Evolutionary conservation across 2,113 vertebrate species (phyloP).

Genomic region (Poicephalus gulielmi): DNA sequence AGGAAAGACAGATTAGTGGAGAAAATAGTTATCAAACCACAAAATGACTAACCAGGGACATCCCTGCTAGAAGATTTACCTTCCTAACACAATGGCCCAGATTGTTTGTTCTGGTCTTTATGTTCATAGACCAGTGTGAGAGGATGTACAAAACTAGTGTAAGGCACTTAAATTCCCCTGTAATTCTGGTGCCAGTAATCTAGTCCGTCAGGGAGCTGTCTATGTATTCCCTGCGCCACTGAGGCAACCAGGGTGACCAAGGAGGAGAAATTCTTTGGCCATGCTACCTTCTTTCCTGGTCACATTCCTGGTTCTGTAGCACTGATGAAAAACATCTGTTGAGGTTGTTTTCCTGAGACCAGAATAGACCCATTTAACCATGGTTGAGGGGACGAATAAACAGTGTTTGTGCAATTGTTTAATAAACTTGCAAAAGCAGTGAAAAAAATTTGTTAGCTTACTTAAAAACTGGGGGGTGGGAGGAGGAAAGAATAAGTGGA

Average conservation of each 20-base stretch:
- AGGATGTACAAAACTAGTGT: not conserved
- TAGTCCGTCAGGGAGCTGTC: not conserved
- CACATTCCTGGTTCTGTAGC: not conserved
- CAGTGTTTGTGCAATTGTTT: constrained; percentile 4
- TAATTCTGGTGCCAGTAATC: not conserved
- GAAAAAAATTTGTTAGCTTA: not conserved
- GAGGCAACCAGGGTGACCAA: not conserved
- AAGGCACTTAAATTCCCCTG: not conserved
- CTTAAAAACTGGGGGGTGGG: not conserved
- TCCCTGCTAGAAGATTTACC: constrained; percentile 13
- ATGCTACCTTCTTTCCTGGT: not conserved
- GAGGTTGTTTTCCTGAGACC: not conserved
- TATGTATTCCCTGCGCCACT: not conserved
- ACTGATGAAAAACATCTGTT: constrained; percentile 42
- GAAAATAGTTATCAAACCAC: constrained; percentile 52
- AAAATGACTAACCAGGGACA: constrained; percentile 40
- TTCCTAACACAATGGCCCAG: not conserved
- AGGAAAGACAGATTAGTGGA: not conserved
- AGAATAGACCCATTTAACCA: not conserved
- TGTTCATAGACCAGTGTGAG: not conserved
- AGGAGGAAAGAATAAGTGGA: not conserved
- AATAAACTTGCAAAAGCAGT: not conserved
- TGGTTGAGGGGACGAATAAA: not conserved
- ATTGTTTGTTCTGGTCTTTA: not conserved
- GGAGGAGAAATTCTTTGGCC: not conserved